Percentiles rank a stretch among this genome's conserved stretches.
Conservation (phyloP, 1,140 invertebrate species). For the Eumeta japonica region DNA sequence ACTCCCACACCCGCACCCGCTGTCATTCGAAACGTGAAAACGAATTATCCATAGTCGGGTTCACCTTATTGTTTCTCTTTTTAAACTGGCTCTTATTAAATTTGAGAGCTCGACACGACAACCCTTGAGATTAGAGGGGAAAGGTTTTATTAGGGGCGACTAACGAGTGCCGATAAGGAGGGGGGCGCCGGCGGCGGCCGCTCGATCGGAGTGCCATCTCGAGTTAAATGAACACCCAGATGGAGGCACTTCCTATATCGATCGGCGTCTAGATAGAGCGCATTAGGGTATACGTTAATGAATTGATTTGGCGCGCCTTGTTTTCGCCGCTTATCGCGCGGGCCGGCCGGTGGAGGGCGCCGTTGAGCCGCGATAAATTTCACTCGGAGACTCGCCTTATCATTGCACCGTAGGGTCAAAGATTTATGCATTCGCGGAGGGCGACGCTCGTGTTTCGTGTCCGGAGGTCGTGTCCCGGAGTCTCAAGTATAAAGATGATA, state of each 20-base stretch:
- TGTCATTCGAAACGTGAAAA: background rate
- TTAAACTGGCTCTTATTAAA: slow-evolving; percentile 48
- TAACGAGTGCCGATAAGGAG: slow-evolving; percentile 51
- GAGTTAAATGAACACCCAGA: slow-evolving; percentile 49
- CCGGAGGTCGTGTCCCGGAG: slow-evolving; percentile 19
- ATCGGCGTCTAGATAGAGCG: slow-evolving; percentile 24
- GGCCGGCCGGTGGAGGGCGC: background rate
- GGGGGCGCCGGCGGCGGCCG: too few relatives aligned
- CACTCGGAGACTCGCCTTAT: background rate
- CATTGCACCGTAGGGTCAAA: background rate
- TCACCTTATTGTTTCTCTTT: slow-evolving; percentile 22
- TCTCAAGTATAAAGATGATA: slow-evolving; percentile 35
- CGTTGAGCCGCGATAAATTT: slow-evolving; percentile 1
- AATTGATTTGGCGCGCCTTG: slow-evolving; percentile 38
- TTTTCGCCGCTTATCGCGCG: slow-evolving; percentile 2
- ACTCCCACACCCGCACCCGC: background rate
- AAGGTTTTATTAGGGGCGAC: slow-evolving; percentile 48
- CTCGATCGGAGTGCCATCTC: slow-evolving; percentile 43
- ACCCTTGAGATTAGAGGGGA: slow-evolving; percentile 46
- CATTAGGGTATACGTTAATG: slow-evolving; percentile 30
- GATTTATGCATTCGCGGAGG: slow-evolving; percentile 7
- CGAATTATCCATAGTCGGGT: background rate
- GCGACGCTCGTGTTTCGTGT: slow-evolving; percentile 22
- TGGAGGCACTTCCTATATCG: slow-evolving; percentile 24
- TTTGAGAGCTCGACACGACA: slow-evolving; percentile 38